Evolutionary conservation across 2,113 vertebrate genomes (phyloP), one percentile per base, ranked within the genome.

Genomic region (Anoplopoma fimbria): DNA sequence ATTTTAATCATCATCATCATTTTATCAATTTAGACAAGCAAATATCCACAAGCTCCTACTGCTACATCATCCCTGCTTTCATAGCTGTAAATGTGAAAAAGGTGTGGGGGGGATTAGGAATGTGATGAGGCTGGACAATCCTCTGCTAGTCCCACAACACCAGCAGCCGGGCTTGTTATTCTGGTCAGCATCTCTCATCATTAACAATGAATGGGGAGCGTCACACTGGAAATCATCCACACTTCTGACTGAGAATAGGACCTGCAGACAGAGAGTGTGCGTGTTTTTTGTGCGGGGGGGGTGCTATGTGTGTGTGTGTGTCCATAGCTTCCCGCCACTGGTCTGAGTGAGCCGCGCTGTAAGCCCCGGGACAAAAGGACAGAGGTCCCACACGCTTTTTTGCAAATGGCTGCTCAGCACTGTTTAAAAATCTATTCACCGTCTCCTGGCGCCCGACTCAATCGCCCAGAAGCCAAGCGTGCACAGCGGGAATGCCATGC

Each of bases 121-220:
- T 95, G 60, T 95, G 96, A 96, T 97, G 97, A 97, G 95, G 87
- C 90, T 87, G 91, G 88, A 96, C 92, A 93, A 93, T 93, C 81
- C 91, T 85, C 57, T 15, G 77, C 80, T 62, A n/a, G 71, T 81
- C 72, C 70, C 85, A 77, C 84, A 80, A 69, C 86, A 76, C 69
- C 12, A 90, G 81, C 85, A 82, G 73, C 84, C 90, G 76, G 90
- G 91, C 93, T 87, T 94, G 95, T 95, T 94, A 93, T 92, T 94
- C 92, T 92, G 91, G 94, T 95, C 95, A 94, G 93, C 95, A 92
- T 92, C 85, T 97, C 96, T 96, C 68, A 69, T 89, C 34, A 76
- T 88, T 93, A 93, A 93, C 94, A 94, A 95, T 89, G 93, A 95
- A 92, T 92, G 94, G 87, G 93, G 94, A 87, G 88, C 12, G 90